These are phyloP conservation scores for Valencia hispanica DNA, from an alignment of 2,797 vertebrate species.

Conservation along the genomic window DNA sequence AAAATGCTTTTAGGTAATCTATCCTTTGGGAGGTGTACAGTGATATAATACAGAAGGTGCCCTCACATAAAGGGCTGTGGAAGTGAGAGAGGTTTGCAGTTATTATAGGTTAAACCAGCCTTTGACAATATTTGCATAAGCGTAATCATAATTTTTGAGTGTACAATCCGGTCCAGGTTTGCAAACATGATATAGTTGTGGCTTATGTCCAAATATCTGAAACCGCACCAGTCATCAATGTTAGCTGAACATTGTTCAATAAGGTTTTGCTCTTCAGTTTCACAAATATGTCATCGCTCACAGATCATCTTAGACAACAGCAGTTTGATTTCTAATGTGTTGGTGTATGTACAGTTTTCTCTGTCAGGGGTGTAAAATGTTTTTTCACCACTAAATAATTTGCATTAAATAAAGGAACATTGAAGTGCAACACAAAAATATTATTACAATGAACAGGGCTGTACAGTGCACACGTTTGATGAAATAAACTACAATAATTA, in stretches of 20 bases:
- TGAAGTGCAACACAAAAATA: neutral
- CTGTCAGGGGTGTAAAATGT: slow-evolving; percentile 42
- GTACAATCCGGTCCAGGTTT: slow-evolving; percentile 38
- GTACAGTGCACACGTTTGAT: too few relatives aligned
- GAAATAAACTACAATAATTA: too few relatives aligned
- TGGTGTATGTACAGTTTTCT: slow-evolving; percentile 39
- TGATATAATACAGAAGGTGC: slow-evolving; percentile 57
- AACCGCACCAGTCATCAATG: slow-evolving; percentile 50
- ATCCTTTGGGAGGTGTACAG: slow-evolving; percentile 57
- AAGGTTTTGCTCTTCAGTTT: slow-evolving; percentile 64
- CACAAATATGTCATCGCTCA: slow-evolving; percentile 57
- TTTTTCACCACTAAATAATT: slow-evolving; percentile 23
- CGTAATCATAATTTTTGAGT: slow-evolving; percentile 39
- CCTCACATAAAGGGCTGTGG: slow-evolving; percentile 35
- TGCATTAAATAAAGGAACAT: neutral
- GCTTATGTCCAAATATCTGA: slow-evolving; percentile 49
- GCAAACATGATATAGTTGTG: slow-evolving; percentile 45
- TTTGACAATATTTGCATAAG: slow-evolving; percentile 42
- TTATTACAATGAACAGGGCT: neutral
- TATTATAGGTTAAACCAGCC: slow-evolving; percentile 49
- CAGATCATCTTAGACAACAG: slow-evolving; percentile 63
- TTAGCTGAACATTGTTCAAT: slow-evolving; percentile 59
- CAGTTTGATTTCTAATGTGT: slow-evolving; percentile 66
- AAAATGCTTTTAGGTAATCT: slow-evolving; percentile 71
- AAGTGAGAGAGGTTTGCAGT: slow-evolving; percentile 40